phyloP scores from a whole-genome alignment of 1,140 invertebrate genomes.

The Drosophila lacteicornis region DNA sequence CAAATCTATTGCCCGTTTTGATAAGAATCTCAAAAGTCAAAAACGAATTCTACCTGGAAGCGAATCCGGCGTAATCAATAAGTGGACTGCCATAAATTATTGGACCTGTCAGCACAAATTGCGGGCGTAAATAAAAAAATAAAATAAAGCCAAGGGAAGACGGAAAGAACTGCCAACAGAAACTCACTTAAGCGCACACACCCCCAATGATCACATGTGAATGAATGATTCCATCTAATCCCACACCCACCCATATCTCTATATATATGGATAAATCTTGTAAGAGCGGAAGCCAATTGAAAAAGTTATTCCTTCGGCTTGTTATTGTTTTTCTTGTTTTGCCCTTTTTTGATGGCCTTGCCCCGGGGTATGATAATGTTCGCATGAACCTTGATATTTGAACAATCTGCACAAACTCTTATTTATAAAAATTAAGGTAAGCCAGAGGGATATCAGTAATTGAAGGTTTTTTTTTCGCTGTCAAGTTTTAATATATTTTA shows the following conservation, averaged over 20 bases:
- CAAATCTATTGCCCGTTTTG: constrained; percentile 22
- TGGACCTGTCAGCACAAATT: constrained; percentile 67
- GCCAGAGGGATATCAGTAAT: background rate
- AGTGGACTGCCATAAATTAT: constrained; percentile 76
- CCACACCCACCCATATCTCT: constrained; percentile 11
- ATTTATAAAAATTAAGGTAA: background rate
- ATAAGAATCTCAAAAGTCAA: constrained; percentile 57
- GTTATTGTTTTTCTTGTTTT: constrained; percentile 53
- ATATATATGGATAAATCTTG: constrained; percentile 39
- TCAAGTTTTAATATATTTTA: no score
- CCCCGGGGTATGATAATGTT: constrained; percentile 2
- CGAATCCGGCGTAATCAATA: constrained; percentile 65
- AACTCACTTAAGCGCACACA: constrained; percentile 29
- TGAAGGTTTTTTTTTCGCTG: no score
- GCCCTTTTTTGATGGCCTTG: constrained; percentile 7
- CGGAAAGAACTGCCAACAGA: constrained; percentile 7
- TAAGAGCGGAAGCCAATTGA: constrained; percentile 67
- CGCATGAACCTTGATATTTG: background rate
- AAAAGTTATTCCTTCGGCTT: constrained; percentile 66
- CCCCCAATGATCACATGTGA: constrained; percentile 61
- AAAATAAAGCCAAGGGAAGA: constrained; percentile 4
- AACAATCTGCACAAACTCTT: background rate
- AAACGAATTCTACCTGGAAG: constrained; percentile 34
- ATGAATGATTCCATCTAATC: constrained; percentile 65
- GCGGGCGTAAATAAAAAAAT: constrained; percentile 57